Percentiles rank a stretch among this genome's conserved stretches.
These are phyloP conservation scores for Apostichopus parvimensis DNA, from an alignment of 35 echinoderm and acorn worm species.

Conservation along the genomic window DNA sequence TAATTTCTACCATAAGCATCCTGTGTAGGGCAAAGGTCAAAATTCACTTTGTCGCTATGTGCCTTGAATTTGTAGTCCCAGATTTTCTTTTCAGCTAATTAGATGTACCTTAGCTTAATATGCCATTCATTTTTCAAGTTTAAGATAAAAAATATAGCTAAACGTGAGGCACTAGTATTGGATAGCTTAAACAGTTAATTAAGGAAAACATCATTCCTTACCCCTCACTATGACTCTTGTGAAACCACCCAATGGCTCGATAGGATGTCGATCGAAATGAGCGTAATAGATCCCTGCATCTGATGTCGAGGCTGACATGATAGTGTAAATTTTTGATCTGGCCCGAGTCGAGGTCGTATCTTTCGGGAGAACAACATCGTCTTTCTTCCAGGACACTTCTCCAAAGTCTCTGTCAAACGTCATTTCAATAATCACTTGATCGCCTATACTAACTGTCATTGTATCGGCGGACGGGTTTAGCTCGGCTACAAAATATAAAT, in stretches of 20 bases:
- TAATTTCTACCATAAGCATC: no score
- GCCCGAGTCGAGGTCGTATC: background rate
- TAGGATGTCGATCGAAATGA: background rate
- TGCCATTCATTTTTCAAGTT: no score
- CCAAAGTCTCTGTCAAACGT: background rate
- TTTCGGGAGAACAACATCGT: background rate
- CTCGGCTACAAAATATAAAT: background rate
- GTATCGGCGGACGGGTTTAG: background rate
- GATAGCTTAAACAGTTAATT: no score
- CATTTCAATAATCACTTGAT: background rate
- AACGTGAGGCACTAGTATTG: no score
- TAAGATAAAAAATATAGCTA: no score
- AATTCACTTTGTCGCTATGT: no score
- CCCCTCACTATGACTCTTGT: constrained; percentile 25
- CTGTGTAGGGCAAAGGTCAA: no score
- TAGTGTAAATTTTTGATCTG: background rate
- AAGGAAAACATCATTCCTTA: background rate
- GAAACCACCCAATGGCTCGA: background rate
- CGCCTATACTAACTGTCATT: background rate
- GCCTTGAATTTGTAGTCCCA: no score
- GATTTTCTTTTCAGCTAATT: no score
- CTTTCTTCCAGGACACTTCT: background rate
- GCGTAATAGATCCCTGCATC: constrained; percentile 33
- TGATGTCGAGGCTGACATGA: background rate
- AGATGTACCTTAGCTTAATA: no score